phyloP scores from a whole-genome alignment of 2,113 vertebrate genomes.

The Silurus glanis region DNA sequence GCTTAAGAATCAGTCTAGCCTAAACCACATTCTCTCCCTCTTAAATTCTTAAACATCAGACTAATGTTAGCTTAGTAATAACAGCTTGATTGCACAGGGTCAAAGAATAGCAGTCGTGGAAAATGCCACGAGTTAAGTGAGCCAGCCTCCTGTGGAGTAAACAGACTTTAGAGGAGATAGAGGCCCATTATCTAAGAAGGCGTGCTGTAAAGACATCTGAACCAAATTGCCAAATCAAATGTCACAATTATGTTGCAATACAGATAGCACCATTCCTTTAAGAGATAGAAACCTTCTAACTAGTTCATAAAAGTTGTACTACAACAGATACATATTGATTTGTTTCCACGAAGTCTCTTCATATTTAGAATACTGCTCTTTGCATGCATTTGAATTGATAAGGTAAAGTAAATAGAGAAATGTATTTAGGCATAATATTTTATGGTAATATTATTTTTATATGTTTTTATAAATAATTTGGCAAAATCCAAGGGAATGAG shows the following conservation, averaged over 20 bases:
- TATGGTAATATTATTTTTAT: neutral
- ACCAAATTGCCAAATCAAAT: neutral
- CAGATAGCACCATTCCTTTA: neutral
- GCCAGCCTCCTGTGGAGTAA: neutral
- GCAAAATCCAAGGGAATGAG: neutral
- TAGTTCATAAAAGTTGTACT: neutral
- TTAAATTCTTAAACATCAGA: conserved; percentile 43
- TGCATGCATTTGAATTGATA: neutral
- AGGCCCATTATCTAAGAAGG: neutral
- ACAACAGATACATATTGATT: neutral
- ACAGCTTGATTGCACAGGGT: conserved; percentile 53
- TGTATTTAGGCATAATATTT: neutral
- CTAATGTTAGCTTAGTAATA: conserved; percentile 61
- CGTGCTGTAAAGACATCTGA: neutral
- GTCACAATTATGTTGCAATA: neutral
- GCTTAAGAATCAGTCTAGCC: conserved; percentile 56
- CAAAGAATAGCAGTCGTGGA: conserved; percentile 44
- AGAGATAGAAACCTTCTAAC: neutral
- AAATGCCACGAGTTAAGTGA: conserved; percentile 49
- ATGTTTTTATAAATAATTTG: neutral
- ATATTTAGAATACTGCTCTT: neutral
- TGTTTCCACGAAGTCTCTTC: neutral
- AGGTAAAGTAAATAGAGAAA: neutral
- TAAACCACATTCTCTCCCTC: conserved; percentile 44
- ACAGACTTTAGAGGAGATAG: neutral